Base-by-base conservation (phyloP, 2,888 invertebrate species). In the Rhamphomyia laevipes region DNA sequence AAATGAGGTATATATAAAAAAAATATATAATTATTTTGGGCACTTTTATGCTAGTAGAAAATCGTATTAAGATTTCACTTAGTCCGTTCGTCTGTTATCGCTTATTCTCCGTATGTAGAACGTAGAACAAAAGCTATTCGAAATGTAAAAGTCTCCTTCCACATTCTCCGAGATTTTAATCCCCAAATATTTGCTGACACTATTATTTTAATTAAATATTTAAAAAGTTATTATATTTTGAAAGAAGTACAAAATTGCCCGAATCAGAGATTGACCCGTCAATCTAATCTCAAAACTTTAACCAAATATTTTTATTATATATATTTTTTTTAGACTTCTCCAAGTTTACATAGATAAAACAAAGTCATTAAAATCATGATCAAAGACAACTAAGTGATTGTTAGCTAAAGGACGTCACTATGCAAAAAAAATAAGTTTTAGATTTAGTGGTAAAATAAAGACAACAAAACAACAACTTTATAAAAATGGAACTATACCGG, bases 1-100 rank as follows among this genome's bases (percentile, higher is more conserved):
- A 96, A 76, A 78, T 86, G 63, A 85, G 61, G 61, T 61, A 51
- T 55, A 45, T 21, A 4, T 21, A n/a, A n/a, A n/a, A n/a, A n/a
- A n/a, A n/a, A n/a, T n/a, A n/a, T n/a, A n/a, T n/a, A n/a, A n/a
- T n/a, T n/a, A n/a, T n/a, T n/a, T n/a, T n/a, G n/a, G n/a, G n/a
- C n/a, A n/a, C n/a, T n/a, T n/a, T n/a, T n/a, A n/a, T n/a, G n/a
- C n/a, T n/a, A n/a, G n/a, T n/a, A n/a, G n/a, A n/a, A n/a, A n/a
- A n/a, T n/a, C n/a, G n/a, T n/a, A n/a, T n/a, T n/a, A n/a, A n/a
- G n/a, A 30, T 31, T 16, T 37, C 7, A 15, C 10, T 5, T 15
- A 37, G 16, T 37, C 7, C 16, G 4, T 16, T 15, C 4, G 16
- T 4, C n/a, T 18, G 11, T 40, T 40, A 15, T 12, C 18, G 15